These are phyloP conservation scores for Staurois parvus DNA, from an alignment of 2,797 vertebrate genomes.

Conservation along the genomic window DNA sequence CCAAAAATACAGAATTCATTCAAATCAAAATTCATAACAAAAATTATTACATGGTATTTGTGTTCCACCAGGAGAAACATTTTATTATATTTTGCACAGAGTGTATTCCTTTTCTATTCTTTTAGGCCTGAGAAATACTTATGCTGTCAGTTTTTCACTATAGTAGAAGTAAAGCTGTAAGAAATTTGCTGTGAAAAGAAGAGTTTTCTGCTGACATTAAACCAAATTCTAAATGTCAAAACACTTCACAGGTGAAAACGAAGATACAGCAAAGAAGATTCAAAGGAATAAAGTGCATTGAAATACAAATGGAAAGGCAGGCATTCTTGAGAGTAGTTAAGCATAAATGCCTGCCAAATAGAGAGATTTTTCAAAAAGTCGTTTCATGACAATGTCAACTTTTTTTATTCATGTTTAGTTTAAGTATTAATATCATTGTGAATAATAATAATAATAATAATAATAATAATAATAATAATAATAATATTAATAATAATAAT, in stretches of 20 bases:
- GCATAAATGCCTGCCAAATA: not conserved
- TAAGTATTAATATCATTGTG: no score
- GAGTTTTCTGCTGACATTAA: not conserved
- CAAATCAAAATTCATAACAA: not conserved
- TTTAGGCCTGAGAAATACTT: not conserved
- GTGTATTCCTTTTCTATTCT: not conserved
- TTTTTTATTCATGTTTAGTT: no score
- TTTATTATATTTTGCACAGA: not conserved
- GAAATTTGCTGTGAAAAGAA: not conserved
- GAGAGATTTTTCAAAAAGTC: not conserved
- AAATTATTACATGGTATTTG: not conserved
- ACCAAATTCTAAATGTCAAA: constrained; percentile 5
- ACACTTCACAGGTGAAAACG: not conserved
- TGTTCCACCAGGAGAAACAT: not conserved
- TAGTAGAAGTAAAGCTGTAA: not conserved
- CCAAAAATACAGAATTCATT: not conserved
- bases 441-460: no score
- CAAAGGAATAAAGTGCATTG: not conserved
- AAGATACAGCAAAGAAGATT: not conserved
- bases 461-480: no score
- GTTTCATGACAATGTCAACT: no score
- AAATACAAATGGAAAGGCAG: not conserved
- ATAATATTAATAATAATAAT: no score
- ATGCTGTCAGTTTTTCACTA: not conserved
- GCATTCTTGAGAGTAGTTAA: not conserved